Evolutionary conservation across 1,140 invertebrate genomes (phyloP).

Genomic region (Neodiprion virginianus): DNA sequence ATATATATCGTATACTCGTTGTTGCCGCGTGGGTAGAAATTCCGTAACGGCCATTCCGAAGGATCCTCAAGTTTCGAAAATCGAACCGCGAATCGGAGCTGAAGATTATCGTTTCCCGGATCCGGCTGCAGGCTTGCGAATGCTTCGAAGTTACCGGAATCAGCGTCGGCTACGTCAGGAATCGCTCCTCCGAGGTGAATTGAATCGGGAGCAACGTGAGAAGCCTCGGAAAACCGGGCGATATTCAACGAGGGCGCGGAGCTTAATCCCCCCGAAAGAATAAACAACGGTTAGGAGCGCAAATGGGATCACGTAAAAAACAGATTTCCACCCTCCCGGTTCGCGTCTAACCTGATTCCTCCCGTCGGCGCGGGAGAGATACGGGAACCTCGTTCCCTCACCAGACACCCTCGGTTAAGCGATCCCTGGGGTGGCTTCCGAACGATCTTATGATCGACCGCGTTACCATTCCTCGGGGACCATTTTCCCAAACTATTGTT

Average conservation of each 20-base stretch:
- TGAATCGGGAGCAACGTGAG: not conserved
- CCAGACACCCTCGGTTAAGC: not conserved
- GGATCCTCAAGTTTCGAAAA: too few relatives aligned
- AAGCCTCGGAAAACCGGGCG: too few relatives aligned
- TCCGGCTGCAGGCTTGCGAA: too few relatives aligned
- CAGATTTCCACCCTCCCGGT: slow-evolving; percentile 3
- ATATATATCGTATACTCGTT: too few relatives aligned
- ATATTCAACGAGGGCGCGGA: not conserved
- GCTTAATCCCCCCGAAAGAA: not conserved
- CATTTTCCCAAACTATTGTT: slow-evolving; percentile 1
- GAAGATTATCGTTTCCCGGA: too few relatives aligned
- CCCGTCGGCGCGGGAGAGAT: not conserved
- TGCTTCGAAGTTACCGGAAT: too few relatives aligned
- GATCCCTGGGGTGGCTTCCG: slow-evolving; percentile 1
- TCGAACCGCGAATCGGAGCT: too few relatives aligned
- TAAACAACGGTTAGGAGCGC: slow-evolving; percentile 3
- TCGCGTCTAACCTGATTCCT: not conserved
- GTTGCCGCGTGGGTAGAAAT: too few relatives aligned
- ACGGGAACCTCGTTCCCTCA: not conserved
- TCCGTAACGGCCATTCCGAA: too few relatives aligned
- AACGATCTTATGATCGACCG: slow-evolving; percentile 7
- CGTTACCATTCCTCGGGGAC: slow-evolving; percentile 4
- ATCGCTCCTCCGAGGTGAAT: not conserved
- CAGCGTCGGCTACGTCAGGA: too few relatives aligned
- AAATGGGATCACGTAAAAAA: slow-evolving; percentile 7